Evolutionary conservation across 1,140 invertebrate species (phyloP).

Genomic region (Samia ricini): DNA sequence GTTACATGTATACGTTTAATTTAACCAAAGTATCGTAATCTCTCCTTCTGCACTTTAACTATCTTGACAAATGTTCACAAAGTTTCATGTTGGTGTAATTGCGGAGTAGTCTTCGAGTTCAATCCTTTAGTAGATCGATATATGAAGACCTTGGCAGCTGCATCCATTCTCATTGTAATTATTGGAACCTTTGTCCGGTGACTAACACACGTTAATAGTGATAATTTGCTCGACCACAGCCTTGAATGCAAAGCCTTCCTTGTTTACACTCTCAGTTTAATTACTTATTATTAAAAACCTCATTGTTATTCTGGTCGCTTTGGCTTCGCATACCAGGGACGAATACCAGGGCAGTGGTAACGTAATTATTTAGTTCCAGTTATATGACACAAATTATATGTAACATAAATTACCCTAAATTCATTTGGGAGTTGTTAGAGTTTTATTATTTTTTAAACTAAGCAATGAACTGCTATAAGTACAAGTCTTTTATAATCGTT

Average conservation of each 20-base stretch:
- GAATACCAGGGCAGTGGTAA: not conserved
- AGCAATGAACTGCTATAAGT: too few relatives aligned
- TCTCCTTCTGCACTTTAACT: too few relatives aligned
- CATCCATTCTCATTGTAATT: constrained; percentile 4
- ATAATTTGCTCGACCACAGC: not conserved
- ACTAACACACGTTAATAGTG: constrained; percentile 3
- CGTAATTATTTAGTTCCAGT: not conserved
- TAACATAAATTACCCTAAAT: too few relatives aligned
- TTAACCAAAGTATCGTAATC: too few relatives aligned
- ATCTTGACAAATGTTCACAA: too few relatives aligned
- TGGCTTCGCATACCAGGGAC: constrained; percentile 1
- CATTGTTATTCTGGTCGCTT: constrained; percentile 6
- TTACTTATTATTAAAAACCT: constrained; percentile 7
- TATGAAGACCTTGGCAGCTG: not conserved
- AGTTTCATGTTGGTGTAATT: not conserved
- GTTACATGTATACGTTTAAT: constrained; percentile 13
- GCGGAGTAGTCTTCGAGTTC: not conserved
- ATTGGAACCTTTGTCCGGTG: not conserved
- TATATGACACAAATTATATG: not conserved
- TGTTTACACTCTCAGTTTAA: constrained; percentile 1
- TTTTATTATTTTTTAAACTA: too few relatives aligned
- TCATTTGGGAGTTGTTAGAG: too few relatives aligned
- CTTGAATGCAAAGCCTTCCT: constrained; percentile 9
- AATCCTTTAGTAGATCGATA: not conserved
- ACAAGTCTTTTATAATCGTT: too few relatives aligned